Conservation (phyloP, 2,888 invertebrate genomes). For the Tipula confusa region DNA sequence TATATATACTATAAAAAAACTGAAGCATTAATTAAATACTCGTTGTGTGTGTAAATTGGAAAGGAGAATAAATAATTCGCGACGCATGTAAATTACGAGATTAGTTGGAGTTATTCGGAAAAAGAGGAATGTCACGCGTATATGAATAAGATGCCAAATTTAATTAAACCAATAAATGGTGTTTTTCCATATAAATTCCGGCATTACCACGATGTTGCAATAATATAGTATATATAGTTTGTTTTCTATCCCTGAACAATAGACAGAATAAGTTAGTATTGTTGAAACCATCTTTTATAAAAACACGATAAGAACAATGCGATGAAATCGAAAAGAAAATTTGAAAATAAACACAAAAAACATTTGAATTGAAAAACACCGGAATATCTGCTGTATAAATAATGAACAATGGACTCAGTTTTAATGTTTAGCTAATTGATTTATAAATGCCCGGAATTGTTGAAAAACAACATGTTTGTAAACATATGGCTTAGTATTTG, state of each 20-base stretch:
- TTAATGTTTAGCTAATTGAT: constrained; percentile 14
- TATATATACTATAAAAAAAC: too few relatives aligned
- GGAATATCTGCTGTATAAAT: too few relatives aligned
- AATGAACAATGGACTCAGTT: not conserved
- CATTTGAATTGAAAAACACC: not conserved
- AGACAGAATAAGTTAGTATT: not conserved
- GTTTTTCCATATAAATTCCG: too few relatives aligned
- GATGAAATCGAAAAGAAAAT: constrained; percentile 12
- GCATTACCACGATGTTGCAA: not conserved
- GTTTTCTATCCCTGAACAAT: not conserved
- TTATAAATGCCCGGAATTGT: not conserved
- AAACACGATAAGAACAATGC: not conserved
- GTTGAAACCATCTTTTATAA: not conserved
- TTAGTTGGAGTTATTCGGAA: not conserved
- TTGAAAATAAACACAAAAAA: not conserved
- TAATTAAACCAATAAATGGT: too few relatives aligned
- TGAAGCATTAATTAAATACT: not conserved
- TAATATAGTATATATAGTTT: not conserved
- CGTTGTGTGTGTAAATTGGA: not conserved
- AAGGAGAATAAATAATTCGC: not conserved
- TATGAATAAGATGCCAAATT: not conserved
- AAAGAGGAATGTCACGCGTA: not conserved
- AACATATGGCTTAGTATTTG: not conserved
- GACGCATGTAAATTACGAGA: not conserved
- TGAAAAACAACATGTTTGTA: not conserved